These are phyloP conservation scores for Dolichomitus sp. DNA, from an alignment of 2,888 invertebrate genomes.

Conservation along the genomic window DNA sequence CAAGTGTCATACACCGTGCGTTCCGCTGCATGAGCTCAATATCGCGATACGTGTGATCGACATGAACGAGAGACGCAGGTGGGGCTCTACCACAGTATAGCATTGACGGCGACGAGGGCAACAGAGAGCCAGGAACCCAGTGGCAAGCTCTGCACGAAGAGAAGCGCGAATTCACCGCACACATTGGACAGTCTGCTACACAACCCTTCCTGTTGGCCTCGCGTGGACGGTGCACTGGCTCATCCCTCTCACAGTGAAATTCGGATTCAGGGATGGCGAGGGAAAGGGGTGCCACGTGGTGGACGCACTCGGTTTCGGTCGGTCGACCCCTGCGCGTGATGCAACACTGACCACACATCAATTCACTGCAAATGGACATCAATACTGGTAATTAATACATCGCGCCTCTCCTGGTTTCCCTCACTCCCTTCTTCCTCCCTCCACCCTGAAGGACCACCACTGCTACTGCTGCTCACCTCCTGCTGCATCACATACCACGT, in stretches of 20 bases:
- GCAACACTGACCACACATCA: constrained; percentile 86
- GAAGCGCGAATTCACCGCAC: constrained; percentile 66
- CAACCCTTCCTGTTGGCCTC: constrained; percentile 49
- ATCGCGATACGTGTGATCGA: constrained; percentile 78
- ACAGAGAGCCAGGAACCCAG: constrained; percentile 45
- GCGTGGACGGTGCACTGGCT: constrained; percentile 67
- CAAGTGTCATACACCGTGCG: constrained; percentile 62
- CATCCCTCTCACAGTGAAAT: constrained; percentile 77
- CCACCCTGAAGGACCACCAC: constrained; percentile 55
- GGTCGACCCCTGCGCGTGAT: constrained; percentile 85
- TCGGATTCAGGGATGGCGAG: constrained; percentile 43
- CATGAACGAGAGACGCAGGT: constrained; percentile 68
- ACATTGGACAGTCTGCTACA: constrained; percentile 63
- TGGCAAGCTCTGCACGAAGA: constrained; percentile 57
- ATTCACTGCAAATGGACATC: constrained; percentile 87
- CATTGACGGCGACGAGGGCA: constrained; percentile 58
- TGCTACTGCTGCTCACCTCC: constrained; percentile 62
- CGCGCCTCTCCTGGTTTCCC: constrained; percentile 81
- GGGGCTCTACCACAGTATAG: constrained; percentile 15
- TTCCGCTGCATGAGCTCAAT: constrained; percentile 63
- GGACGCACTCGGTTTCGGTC: constrained; percentile 80
- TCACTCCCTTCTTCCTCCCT: constrained; percentile 67
- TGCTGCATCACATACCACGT: constrained; percentile 53
- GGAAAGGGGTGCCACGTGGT: constrained; percentile 64
- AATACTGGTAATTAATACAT: constrained; percentile 87